Conservation (phyloP, 2,113 vertebrate species). For the Silurus meridionalis region DNA sequence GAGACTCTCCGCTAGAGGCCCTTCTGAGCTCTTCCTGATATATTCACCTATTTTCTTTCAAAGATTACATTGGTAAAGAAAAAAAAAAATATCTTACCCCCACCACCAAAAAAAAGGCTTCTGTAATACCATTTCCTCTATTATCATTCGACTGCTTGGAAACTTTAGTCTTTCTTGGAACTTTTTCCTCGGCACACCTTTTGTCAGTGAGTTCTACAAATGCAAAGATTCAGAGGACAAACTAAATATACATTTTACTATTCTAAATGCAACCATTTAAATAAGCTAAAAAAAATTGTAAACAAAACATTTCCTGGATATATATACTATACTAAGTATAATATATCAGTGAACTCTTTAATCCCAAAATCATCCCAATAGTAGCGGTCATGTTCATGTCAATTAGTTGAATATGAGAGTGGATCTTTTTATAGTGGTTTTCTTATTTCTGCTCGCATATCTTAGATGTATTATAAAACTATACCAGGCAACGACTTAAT, state of each 20-base stretch:
- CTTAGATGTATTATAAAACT: neutral
- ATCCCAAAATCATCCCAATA: neutral
- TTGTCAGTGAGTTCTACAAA: neutral
- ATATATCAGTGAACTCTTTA: neutral
- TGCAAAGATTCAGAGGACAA: neutral
- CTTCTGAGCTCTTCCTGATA: constrained; percentile 58
- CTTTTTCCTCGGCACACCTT: neutral
- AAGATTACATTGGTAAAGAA: neutral
- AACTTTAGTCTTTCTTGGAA: neutral
- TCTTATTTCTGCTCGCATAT: constrained; percentile 14
- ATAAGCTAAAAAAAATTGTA: too few relatives aligned
- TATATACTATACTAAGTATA: neutral
- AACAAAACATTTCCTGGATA: too few relatives aligned
- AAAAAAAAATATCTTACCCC: too few relatives aligned
- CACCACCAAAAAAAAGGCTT: neutral
- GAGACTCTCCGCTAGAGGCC: constrained; percentile 64
- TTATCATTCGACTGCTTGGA: neutral
- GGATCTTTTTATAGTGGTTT: neutral
- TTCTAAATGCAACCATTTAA: neutral
- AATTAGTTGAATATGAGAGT: neutral
- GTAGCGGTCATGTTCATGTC: neutral
- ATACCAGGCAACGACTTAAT: neutral
- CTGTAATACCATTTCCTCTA: neutral
- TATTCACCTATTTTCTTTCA: neutral
- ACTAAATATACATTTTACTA: neutral